A percentile compares a stretch with the other conserved stretches of the same genome.
Evolutionary conservation across 2,113 vertebrate genomes (phyloP).

Genomic region (Thinocorus orbignyianus): DNA sequence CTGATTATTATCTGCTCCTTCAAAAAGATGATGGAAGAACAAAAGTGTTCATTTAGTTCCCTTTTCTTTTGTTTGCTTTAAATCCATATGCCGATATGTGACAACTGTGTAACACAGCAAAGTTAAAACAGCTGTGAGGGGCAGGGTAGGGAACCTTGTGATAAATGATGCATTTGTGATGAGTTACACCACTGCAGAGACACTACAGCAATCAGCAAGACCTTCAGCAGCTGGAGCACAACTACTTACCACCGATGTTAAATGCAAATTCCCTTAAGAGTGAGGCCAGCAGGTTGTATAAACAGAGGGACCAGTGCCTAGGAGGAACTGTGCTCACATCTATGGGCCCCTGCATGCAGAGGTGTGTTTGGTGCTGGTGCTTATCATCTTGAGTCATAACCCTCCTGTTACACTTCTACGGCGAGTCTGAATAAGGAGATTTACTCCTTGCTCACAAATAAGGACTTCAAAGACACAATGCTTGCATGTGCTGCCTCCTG

Average conservation of each 20-base stretch:
- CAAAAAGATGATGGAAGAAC: background rate
- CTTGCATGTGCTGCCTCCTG: fast-evolving
- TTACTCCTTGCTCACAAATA: background rate
- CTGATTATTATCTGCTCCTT: background rate
- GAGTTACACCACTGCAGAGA: background rate
- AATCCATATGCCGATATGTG: background rate
- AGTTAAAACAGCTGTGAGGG: background rate
- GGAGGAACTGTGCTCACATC: background rate
- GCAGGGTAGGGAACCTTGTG: background rate
- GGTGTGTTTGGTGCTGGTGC: fast-evolving
- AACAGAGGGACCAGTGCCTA: too few species aligned
- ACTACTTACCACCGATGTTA: background rate
- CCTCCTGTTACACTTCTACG: fast-evolving
- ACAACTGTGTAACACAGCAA: background rate
- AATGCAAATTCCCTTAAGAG: background rate
- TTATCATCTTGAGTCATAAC: fast-evolving
- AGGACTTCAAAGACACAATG: background rate
- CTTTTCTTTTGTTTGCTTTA: background rate
- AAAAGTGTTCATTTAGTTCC: background rate
- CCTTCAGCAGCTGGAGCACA: background rate
- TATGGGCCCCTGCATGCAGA: fast-evolving
- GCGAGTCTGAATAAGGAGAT: background rate
- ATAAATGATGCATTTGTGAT: background rate
- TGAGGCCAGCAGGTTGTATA: background rate
- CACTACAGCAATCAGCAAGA: background rate